phyloP scores from a whole-genome alignment of 2,113 vertebrate genomes.

The Marmota flaviventris region DNA sequence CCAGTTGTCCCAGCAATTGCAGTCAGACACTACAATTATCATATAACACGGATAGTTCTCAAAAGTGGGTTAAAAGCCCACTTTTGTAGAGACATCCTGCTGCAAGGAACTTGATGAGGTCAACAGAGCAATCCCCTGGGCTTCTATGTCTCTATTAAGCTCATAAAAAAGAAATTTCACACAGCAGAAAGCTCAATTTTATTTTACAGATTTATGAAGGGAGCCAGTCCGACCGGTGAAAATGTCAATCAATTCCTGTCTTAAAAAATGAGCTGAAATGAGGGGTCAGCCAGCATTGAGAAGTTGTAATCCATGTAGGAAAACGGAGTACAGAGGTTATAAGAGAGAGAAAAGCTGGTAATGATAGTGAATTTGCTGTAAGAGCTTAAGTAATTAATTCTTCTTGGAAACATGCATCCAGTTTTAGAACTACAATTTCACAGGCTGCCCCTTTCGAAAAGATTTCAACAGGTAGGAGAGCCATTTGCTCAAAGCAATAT shows the following conservation, averaged over 20 bases:
- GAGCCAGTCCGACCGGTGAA: slow-evolving; percentile 48
- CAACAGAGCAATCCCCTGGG: slow-evolving; percentile 54
- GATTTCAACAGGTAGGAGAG: slow-evolving; percentile 11
- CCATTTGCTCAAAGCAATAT: slow-evolving; percentile 73
- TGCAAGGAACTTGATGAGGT: slow-evolving; percentile 60
- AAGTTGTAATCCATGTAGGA: slow-evolving; percentile 76
- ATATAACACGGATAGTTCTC: neutral
- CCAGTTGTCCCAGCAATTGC: neutral
- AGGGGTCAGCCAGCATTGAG: slow-evolving; percentile 75
- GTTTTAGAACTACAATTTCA: slow-evolving; percentile 76
- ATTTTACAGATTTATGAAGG: slow-evolving; percentile 79
- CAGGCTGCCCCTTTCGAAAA: slow-evolving; percentile 57
- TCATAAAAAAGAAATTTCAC: slow-evolving; percentile 75
- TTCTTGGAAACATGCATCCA: slow-evolving; percentile 67
- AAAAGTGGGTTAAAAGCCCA: slow-evolving; percentile 16
- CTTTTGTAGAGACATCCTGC: slow-evolving; percentile 35
- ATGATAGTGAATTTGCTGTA: slow-evolving; percentile 35
- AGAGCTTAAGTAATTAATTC: slow-evolving; percentile 73
- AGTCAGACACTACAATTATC: slow-evolving; percentile 19
- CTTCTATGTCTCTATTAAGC: slow-evolving; percentile 66
- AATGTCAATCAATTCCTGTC: slow-evolving; percentile 77
- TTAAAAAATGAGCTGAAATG: slow-evolving; percentile 76
- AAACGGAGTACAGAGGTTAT: slow-evolving; percentile 73
- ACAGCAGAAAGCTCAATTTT: slow-evolving; percentile 71
- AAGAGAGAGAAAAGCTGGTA: slow-evolving; percentile 56